Base-by-base conservation (phyloP, 2,888 invertebrate genomes). In the Orthonevra nobilis region DNA sequence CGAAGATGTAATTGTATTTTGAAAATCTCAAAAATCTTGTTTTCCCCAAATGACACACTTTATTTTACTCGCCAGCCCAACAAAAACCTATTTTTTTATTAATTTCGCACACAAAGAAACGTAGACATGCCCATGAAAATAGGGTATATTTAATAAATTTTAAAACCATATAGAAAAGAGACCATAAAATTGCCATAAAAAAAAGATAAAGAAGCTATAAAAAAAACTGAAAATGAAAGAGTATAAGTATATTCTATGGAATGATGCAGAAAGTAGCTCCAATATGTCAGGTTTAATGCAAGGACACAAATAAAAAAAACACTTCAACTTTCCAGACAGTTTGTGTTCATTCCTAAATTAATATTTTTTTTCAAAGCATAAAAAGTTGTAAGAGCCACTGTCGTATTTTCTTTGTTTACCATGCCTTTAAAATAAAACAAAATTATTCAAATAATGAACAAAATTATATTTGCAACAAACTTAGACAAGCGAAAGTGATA, bases 381-480 rank as follows among this genome's bases (percentile, higher is more conserved):
- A 23, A 23, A 23, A 23, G 23, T 23, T 23, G 23, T 23, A 23
- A 23, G 5, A 23, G 5, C 23, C 5, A 4, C 23, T 4, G 30
- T 20, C 36, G 44, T 60, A 28, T 56, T 32, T 61, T 28, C 36
- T 72, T 60, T n/a, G n/a, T 54, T 61, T 60, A 66, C 23, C 44
- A 19, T 38, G 10, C 38, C 38, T 38, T 17, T 20, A 3, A 17
- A 40, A 56, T 6, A 38, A 56, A 54, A 54, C 20, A 14, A 58
- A 48, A 52, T 26, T 15, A 12, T 46, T 46, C 23, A 28, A 48
- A 36, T 44, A 50, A 32, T n/a, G n/a, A 38, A 28, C 26, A 44
- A 19, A 73, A 58, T 64, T 73, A 72, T 77, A 69, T 73, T 69
- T 66, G 40, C 61, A 44, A 70, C 36, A 61, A 50, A 42, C 9